phyloP scores from a whole-genome alignment of 2,888 invertebrate species.

The Calameuta idolon region DNA sequence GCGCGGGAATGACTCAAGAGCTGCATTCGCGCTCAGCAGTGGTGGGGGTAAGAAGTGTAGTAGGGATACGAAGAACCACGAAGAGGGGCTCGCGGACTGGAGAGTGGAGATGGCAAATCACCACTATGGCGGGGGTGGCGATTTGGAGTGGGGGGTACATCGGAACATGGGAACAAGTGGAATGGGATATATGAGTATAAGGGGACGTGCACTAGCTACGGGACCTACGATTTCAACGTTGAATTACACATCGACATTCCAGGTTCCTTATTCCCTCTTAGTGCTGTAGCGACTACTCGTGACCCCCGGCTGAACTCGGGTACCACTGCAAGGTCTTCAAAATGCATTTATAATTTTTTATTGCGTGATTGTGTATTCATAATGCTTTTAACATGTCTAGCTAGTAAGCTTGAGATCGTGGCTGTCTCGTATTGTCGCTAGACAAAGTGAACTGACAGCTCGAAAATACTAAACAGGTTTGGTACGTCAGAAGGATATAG shows the following conservation, averaged over 20 bases:
- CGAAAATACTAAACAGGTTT: neutral
- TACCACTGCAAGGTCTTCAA: neutral
- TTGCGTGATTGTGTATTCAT: neutral
- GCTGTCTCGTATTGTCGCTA: neutral
- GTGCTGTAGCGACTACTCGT: neutral
- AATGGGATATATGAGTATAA: neutral
- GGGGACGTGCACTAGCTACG: neutral
- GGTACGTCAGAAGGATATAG: neutral
- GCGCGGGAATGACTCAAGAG: constrained; percentile 60
- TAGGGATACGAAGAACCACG: constrained; percentile 11
- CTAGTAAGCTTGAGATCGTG: neutral
- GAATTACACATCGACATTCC: neutral
- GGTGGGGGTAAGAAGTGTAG: constrained; percentile 30
- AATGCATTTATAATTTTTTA: neutral
- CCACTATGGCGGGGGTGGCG: constrained; percentile 6
- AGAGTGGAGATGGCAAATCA: constrained; percentile 11
- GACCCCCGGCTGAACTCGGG: neutral
- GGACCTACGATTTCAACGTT: neutral
- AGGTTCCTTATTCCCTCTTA: neutral
- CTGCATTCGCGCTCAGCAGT: constrained; percentile 34
- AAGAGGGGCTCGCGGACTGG: constrained; percentile 10
- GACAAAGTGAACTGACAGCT: neutral
- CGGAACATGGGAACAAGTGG: constrained; percentile 3
- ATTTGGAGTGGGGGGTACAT: constrained; percentile 20
- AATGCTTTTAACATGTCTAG: neutral